Evolutionary conservation across 2,113 vertebrate genomes (phyloP).

Genomic region (Cyanoramphus novaezelandiae): DNA sequence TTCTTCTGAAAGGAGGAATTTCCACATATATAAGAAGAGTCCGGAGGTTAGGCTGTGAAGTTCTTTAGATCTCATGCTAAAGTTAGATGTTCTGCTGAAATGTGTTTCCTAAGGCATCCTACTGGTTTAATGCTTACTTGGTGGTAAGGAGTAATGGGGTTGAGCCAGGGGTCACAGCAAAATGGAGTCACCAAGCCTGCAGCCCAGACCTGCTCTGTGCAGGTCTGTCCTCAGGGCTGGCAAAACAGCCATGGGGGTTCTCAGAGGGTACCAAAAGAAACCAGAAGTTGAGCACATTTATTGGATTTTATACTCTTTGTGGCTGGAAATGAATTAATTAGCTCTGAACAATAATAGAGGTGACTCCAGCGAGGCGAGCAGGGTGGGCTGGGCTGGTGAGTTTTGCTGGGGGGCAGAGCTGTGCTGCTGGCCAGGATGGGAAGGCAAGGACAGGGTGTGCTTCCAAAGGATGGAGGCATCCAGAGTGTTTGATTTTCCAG

Average conservation of each 20-base stretch:
- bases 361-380: not conserved
- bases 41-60: not conserved
- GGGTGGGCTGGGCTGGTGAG: not conserved
- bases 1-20: not conserved
- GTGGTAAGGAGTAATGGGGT: not conserved
- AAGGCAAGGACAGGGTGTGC: not conserved
- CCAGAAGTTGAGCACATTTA: not conserved
- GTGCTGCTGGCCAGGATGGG: not conserved
- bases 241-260: rapidly evolving
- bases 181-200: not conserved
- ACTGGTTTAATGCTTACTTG: not conserved
- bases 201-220: not conserved
- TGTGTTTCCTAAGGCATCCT: not conserved
- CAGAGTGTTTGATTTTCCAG: not conserved
- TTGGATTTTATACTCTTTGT: not conserved
- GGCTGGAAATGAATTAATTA: not conserved
- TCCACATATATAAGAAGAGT: rapidly evolving
- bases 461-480: not conserved
- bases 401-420: not conserved
- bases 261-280: not conserved
- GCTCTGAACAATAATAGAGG: not conserved
- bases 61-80: not conserved
- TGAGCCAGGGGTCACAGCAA: not conserved
- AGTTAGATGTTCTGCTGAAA: not conserved
- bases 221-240: not conserved